These are phyloP conservation scores for Centruroides vittatus DNA, from an alignment of 1,140 invertebrate genomes.

Conservation along the genomic window DNA sequence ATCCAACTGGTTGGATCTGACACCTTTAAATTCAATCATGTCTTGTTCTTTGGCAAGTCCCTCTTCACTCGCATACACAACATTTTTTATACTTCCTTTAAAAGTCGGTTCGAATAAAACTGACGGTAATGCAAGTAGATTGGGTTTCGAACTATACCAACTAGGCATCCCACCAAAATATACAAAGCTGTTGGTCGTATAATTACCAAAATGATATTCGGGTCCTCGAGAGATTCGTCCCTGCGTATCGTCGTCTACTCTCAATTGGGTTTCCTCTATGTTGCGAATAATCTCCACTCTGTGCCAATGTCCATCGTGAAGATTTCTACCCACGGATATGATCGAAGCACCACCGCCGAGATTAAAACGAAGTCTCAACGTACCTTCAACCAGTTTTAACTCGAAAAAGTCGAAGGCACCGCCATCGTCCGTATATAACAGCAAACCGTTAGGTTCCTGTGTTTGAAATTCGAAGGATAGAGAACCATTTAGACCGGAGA, in stretches of 20 bases:
- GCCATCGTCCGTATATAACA: slow-evolving; percentile 87
- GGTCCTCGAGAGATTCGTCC: slow-evolving; percentile 37
- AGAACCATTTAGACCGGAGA: slow-evolving; percentile 66
- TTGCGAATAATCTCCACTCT: slow-evolving; percentile 56
- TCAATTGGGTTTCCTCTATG: slow-evolving; percentile 58
- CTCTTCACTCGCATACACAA: slow-evolving; percentile 67
- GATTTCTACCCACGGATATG: slow-evolving; percentile 64
- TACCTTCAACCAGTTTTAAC: slow-evolving; percentile 79
- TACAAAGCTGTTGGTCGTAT: slow-evolving; percentile 70
- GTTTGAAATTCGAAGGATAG: slow-evolving; percentile 86
- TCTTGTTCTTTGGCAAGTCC: slow-evolving; percentile 46
- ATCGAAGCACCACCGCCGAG: slow-evolving; percentile 72
- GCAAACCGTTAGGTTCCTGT: slow-evolving; percentile 67
- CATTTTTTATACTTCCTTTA: slow-evolving; percentile 62
- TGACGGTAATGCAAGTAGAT: slow-evolving; percentile 63
- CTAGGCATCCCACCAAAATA: slow-evolving; percentile 82
- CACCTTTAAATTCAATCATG: slow-evolving; percentile 54
- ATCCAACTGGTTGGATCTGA: slow-evolving; percentile 46
- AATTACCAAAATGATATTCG: slow-evolving; percentile 53
- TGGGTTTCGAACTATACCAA: slow-evolving; percentile 71
- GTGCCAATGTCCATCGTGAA: slow-evolving; percentile 81
- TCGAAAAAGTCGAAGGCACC: slow-evolving; percentile 91
- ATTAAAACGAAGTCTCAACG: slow-evolving; percentile 71
- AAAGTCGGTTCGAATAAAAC: slow-evolving; percentile 84
- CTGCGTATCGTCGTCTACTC: slow-evolving; percentile 60